Evolutionary conservation across 2,113 vertebrate genomes (phyloP), one percentile per base, ranked within the genome.

Genomic region (Gymnocephalus cernua): DNA sequence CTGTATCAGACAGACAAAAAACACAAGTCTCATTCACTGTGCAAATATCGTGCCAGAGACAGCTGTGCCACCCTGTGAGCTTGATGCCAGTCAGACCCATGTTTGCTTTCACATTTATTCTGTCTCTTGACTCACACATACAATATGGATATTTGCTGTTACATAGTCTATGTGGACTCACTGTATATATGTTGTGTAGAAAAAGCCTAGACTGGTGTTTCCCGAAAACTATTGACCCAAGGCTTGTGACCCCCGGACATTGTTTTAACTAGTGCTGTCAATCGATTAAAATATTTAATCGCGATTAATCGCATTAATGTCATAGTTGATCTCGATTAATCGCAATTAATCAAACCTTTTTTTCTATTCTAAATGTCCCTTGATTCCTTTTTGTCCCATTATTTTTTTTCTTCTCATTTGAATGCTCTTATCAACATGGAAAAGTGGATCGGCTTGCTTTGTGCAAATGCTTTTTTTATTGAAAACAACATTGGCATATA

Each of bases 61-160:
- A 69, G 78, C 79, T 89, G 82, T 74, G 59, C 67, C 76, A 82
- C 62, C n/a, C 71, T 54, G 81, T 61, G 48, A 83, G 35, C 74
- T 50, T 50, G 61, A 88, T 83, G 80, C 73, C 70, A 69, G 63
- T 80, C 67, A 68, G 56, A n/a, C 38, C 73, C 71, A 74, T 64
- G 70, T 74, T 80, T n/a, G 2, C 48, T 73, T 27, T 73, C 74
- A 61, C 53, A 65, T 62, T 51, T 59, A 63, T 57, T 74, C 64
- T 35, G 12, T 62, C 1, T 74, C 44, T 54, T 50, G 51, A 71
- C 59, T 79, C 70, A 32, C 19, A 19, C 25, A 45, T 16, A 50
- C 27, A 1, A 35, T 76, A 32, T 16, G 29, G 63, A 51, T 16
- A 27, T 50, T 56, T 8, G 53, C 21, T 53, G 38, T 11, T 11